Conservation (phyloP, 2,888 invertebrate genomes). For the Cremastinae sp. region DNA sequence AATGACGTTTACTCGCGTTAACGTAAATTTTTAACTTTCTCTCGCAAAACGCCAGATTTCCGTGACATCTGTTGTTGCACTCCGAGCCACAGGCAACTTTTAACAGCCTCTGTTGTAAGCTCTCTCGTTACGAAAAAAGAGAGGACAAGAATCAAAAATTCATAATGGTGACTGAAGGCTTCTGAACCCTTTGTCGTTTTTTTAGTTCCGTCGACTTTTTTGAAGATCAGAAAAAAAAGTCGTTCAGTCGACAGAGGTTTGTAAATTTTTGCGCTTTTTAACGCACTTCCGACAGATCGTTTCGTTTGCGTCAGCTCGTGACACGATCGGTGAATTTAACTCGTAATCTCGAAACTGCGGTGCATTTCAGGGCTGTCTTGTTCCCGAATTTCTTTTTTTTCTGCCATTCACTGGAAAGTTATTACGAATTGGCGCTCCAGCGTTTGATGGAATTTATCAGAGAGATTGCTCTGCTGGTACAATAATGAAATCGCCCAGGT, state of each 20-base stretch:
- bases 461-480: neutral
- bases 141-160: too few relatives aligned
- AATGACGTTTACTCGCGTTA: constrained; percentile 12
- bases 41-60: constrained; percentile 23
- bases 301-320: neutral
- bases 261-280: too few relatives aligned
- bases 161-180: too few relatives aligned
- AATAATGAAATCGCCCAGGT: constrained; percentile 1
- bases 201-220: too few relatives aligned
- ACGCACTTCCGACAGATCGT: neutral
- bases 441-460: neutral
- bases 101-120: constrained; percentile 1
- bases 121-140: neutral
- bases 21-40: neutral
- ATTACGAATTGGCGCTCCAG: neutral
- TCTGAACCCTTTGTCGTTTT: too few relatives aligned
- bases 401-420: too few relatives aligned
- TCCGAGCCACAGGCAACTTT: neutral
- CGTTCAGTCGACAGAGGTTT: too few relatives aligned
- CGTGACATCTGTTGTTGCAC: neutral
- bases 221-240: too few relatives aligned
- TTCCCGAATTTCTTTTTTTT: neutral
- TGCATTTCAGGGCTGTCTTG: too few relatives aligned
- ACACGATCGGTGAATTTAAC: neutral
- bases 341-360: too few relatives aligned